Evolutionary conservation across 2,113 vertebrate genomes (phyloP), one percentile per base, ranked within the genome.

Genomic region (Rhinogobius similis): DNA sequence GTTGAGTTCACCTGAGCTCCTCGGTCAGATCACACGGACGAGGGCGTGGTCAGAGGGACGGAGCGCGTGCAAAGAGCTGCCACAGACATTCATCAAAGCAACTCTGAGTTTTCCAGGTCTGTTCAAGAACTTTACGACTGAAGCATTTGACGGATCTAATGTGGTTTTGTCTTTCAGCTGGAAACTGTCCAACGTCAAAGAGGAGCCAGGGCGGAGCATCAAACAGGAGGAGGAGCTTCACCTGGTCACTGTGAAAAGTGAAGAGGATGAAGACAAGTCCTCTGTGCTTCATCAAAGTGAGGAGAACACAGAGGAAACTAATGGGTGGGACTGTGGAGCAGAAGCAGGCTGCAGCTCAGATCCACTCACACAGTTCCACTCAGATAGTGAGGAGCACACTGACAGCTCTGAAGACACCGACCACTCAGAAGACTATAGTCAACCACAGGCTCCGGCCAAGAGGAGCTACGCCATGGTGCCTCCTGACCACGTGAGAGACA

Each of bases 321-420:
- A 36, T 5, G 32, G n/a, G n/a, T n/a, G n/a, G n/a, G n/a, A n/a
- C n/a, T n/a, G n/a, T n/a, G n/a, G 3, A 7, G 6, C 39, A 41
- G 44, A 48, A 48, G 44, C 44, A 48, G 44, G 44, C 44, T 48
- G 44, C 44, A 48, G 44, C 44, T 48, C 44, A 48, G 44, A 48
- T 48, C 44, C 44, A 48, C 39, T 41, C 39, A 41, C 39, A 41
- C 44, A 48, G 44, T 20, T 48, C 10, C 23, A 55, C 23, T 24
- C 48, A 21, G 48, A 52, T 11, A 52, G 48, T 55, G 52, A 50
- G 46, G 46, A 50, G 46, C 46, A 55, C 21, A 24, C 11, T 23
- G 52, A 55, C 52, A 26, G 21, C 23, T 23, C 21, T 23, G 52
- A 52, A 5, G 48, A 52, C 48, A 52, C 20, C 9, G 48, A 52